Conservation (phyloP, 92 coral and sea anemone species). For the Phymanthus crucifer region DNA sequence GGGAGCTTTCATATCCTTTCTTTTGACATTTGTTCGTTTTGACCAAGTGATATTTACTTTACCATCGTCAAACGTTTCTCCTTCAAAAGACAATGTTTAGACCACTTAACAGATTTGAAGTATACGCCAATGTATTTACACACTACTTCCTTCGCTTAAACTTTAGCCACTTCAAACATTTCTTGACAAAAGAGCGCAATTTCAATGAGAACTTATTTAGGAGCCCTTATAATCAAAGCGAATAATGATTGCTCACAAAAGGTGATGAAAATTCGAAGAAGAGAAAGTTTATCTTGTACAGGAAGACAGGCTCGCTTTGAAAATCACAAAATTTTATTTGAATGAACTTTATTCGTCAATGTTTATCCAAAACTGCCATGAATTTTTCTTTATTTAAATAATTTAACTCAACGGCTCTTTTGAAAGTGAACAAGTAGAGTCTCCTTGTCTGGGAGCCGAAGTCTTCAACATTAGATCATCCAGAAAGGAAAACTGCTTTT, state of each 20-base stretch:
- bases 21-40: background rate
- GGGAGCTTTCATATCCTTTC: background rate
- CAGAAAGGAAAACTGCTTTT: background rate
- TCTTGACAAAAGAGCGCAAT: background rate
- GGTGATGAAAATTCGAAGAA: background rate
- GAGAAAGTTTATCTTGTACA: background rate
- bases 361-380: conserved; percentile 1
- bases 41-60: background rate
- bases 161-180: background rate
- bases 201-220: conserved; percentile 1
- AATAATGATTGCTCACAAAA: background rate
- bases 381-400: background rate
- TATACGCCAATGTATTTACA: background rate
- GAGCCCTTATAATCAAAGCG: background rate
- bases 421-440: background rate
- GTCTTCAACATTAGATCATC: background rate
- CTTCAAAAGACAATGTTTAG: conserved; percentile 3
- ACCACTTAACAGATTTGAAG: background rate
- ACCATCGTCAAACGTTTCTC: background rate
- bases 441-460: background rate
- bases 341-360: background rate
- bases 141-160: background rate
- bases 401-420: background rate
- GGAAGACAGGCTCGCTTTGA: background rate
- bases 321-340: background rate